phyloP scores from a whole-genome alignment of 1,140 invertebrate species.

The Bombus cullumanus region DNA sequence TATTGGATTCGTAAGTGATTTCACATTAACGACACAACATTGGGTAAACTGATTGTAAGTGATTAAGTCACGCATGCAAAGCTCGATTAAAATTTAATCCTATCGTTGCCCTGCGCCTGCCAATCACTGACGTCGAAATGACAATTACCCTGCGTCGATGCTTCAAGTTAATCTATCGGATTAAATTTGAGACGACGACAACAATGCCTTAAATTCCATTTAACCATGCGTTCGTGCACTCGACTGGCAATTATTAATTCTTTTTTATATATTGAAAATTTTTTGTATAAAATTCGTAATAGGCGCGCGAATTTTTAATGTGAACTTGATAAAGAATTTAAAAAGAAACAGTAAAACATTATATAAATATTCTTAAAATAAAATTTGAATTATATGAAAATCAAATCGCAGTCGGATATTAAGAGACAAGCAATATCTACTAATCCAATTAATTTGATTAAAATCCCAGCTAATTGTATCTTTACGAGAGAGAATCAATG shows the following conservation, averaged over 20 bases:
- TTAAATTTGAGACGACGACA: slow-evolving; percentile 35
- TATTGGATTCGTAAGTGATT: slow-evolving; percentile 23
- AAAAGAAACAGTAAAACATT: not conserved
- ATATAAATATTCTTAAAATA: not conserved
- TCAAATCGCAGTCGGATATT: not conserved
- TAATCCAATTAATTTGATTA: not conserved
- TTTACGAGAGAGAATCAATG: not conserved
- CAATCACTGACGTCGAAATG: slow-evolving; percentile 43
- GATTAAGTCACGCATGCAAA: slow-evolving; percentile 31
- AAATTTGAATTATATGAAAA: no score
- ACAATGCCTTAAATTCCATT: slow-evolving; percentile 18
- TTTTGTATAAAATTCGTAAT: not conserved
- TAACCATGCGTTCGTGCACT: not conserved
- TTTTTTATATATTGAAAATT: not conserved
- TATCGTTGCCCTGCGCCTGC: slow-evolving; percentile 2
- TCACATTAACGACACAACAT: slow-evolving; percentile 25
- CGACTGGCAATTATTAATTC: not conserved
- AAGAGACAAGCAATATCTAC: no score
- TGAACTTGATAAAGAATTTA: not conserved
- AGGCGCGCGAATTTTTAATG: not conserved
- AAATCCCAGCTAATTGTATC: not conserved
- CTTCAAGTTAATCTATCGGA: slow-evolving; percentile 39
- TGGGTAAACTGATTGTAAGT: slow-evolving; percentile 8
- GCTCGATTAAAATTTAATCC: slow-evolving; percentile 65
- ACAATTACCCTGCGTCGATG: slow-evolving; percentile 45